Evolutionary conservation across 2,113 vertebrate species (phyloP).

Genomic region (Paramisgurnus dabryanus): DNA sequence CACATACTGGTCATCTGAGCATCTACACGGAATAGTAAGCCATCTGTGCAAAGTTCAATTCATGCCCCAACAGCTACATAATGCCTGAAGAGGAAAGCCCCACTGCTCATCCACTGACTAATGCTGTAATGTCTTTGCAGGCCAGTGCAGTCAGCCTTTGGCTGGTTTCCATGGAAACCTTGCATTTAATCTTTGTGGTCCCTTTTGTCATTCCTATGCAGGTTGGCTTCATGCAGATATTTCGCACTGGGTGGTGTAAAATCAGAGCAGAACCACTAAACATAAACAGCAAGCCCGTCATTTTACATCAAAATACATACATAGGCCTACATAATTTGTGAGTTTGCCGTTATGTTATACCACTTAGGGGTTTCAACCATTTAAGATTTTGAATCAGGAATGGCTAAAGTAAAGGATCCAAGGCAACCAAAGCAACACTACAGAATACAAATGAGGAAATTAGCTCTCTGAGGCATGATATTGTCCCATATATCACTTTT

Average conservation of each 20-base stretch:
- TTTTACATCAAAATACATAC: background rate
- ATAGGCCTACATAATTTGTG: background rate
- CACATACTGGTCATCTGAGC: slow-evolving; percentile 1
- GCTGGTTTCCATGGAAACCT: slow-evolving; percentile 57
- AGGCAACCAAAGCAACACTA: slow-evolving; percentile 3
- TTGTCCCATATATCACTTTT: slow-evolving; percentile 30
- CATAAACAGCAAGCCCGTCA: background rate
- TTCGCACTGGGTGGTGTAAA: background rate
- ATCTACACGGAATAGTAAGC: background rate
- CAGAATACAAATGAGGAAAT: slow-evolving; percentile 32
- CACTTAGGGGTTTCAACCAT: background rate
- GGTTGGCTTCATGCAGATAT: slow-evolving; percentile 50
- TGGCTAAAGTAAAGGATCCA: background rate
- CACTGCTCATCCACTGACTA: slow-evolving; percentile 13
- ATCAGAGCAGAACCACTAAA: slow-evolving; percentile 1
- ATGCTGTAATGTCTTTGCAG: slow-evolving; percentile 39
- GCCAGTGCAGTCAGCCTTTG: slow-evolving; percentile 30
- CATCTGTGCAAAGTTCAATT: slow-evolving; percentile 21
- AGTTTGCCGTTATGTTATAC: background rate
- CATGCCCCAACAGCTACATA: background rate
- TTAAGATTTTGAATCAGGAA: background rate
- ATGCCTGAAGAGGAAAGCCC: slow-evolving; percentile 31
- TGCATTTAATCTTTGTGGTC: slow-evolving; percentile 48
- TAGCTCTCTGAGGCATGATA: slow-evolving; percentile 21
- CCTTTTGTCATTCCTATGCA: slow-evolving; percentile 69